These are phyloP conservation scores for Alosa sapidissima DNA, from an alignment of 2,797 vertebrate genomes.

Conservation along the genomic window DNA sequence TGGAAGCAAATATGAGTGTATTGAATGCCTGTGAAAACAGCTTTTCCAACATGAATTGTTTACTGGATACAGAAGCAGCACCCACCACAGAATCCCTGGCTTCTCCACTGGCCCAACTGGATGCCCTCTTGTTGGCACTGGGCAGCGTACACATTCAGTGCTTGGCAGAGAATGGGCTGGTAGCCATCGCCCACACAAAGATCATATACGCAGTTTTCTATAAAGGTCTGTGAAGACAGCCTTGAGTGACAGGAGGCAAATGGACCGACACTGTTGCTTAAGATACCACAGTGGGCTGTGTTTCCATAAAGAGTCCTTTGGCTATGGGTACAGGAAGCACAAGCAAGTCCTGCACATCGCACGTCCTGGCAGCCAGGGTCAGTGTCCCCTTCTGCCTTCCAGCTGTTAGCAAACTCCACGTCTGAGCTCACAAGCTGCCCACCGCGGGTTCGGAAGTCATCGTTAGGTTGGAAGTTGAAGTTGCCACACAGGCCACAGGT, in stretches of 20 bases:
- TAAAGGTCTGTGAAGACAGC: slow-evolving; percentile 47
- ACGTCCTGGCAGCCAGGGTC: slow-evolving; percentile 49
- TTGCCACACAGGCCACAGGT: slow-evolving; percentile 72
- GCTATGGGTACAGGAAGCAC: slow-evolving; percentile 42
- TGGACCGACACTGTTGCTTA: slow-evolving; percentile 59
- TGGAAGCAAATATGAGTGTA: neutral
- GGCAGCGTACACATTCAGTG: slow-evolving; percentile 61
- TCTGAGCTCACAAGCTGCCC: slow-evolving; percentile 54
- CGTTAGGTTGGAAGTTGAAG: slow-evolving; percentile 55
- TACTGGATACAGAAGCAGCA: neutral
- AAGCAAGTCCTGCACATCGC: slow-evolving; percentile 49
- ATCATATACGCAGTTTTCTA: slow-evolving; percentile 67
- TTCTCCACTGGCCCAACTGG: slow-evolving; percentile 61
- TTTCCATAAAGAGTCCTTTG: slow-evolving; percentile 49
- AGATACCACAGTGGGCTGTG: slow-evolving; percentile 57
- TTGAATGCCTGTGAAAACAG: neutral
- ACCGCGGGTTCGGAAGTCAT: slow-evolving; percentile 64
- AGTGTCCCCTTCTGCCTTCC: slow-evolving; percentile 47
- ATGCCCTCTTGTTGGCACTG: slow-evolving; percentile 64
- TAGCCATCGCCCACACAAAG: slow-evolving; percentile 63
- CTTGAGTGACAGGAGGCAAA: slow-evolving; percentile 58
- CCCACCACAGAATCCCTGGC: slow-evolving; percentile 67
- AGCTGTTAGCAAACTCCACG: slow-evolving; percentile 63
- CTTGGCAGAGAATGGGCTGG: slow-evolving; percentile 64
- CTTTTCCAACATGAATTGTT: neutral